These are phyloP conservation scores for Vombatus ursinus DNA, from an alignment of 2,113 vertebrate genomes.

Conservation along the genomic window DNA sequence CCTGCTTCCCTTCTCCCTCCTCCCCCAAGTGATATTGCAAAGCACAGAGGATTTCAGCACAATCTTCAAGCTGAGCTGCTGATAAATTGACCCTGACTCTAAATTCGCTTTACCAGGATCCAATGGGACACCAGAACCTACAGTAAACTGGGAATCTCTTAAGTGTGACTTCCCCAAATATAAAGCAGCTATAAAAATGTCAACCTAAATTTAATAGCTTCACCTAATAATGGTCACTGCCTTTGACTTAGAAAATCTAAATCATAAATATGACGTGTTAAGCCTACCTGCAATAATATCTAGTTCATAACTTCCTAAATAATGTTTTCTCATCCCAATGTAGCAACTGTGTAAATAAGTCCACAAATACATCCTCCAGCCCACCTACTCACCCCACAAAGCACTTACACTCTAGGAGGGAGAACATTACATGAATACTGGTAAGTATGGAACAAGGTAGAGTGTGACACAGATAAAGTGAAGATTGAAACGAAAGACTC, in stretches of 20 bases:
- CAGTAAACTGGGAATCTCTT: background rate
- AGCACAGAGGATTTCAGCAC: background rate
- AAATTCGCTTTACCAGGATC: background rate
- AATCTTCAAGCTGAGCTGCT: background rate
- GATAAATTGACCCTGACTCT: background rate
- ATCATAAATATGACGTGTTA: background rate
- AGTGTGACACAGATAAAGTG: background rate
- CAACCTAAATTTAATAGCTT: background rate
- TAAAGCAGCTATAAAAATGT: background rate
- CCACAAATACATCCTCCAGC: background rate
- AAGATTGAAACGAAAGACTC: background rate
- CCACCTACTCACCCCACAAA: background rate
- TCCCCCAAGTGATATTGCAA: background rate
- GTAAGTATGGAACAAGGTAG: background rate
- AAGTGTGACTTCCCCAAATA: background rate
- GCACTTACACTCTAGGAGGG: background rate
- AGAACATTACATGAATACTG: background rate
- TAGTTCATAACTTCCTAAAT: background rate
- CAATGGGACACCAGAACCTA: background rate
- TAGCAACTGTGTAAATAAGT: background rate
- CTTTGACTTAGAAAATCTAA: background rate
- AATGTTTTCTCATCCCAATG: background rate
- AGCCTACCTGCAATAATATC: background rate
- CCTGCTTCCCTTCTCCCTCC: background rate
- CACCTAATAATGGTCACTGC: background rate